Conservation (phyloP, 2,797 vertebrate species). For the Manis javanica region DNA sequence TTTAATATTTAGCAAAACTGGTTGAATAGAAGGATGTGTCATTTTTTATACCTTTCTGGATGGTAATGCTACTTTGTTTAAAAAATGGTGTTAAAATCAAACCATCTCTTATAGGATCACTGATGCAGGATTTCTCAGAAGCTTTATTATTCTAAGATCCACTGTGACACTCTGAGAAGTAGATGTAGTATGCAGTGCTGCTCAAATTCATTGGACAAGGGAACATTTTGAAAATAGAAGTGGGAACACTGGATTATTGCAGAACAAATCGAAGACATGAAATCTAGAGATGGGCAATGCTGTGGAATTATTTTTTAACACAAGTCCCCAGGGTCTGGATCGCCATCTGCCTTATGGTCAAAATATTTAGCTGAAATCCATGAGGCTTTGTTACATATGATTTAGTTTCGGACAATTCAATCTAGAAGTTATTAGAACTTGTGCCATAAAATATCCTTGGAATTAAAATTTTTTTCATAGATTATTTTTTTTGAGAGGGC, state of each 20-base stretch:
- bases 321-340: background rate
- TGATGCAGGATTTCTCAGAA: background rate
- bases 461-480: background rate
- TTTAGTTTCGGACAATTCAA: background rate
- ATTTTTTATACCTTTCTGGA: background rate
- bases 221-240: background rate
- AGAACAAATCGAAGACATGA: background rate
- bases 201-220: background rate
- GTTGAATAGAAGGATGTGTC: background rate
- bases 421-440: background rate
- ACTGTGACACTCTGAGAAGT: background rate
- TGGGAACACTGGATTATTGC: background rate
- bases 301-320: background rate
- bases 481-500: no score
- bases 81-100: background rate
- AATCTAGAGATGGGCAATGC: background rate
- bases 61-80: background rate
- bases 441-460: background rate
- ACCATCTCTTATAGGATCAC: no score
- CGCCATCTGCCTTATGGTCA: background rate
- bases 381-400: background rate
- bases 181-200: background rate
- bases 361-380: background rate
- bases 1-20: slow-evolving; percentile 14
- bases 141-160: background rate